Conservation (phyloP, 2,888 invertebrate species). For the Nineta flava region DNA sequence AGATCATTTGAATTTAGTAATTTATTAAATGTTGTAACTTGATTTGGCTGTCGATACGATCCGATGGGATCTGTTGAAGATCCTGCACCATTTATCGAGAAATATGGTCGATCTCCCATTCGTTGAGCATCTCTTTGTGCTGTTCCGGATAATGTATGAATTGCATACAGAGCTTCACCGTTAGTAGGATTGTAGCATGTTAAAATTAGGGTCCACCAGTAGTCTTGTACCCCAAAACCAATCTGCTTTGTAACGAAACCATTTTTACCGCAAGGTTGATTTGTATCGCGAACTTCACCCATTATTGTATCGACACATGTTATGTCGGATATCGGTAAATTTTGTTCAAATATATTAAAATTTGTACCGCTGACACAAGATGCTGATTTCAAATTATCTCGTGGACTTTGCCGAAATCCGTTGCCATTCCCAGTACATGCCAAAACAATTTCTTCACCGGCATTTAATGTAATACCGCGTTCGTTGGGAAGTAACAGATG, state of each 20-base stretch:
- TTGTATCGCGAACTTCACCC: slow-evolving; percentile 12
- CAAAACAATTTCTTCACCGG: not conserved
- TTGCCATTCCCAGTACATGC: not conserved
- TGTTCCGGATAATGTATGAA: slow-evolving; percentile 23
- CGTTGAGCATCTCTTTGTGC: slow-evolving; percentile 10
- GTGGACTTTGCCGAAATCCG: not conserved
- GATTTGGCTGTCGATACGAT: not conserved
- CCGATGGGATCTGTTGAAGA: not conserved
- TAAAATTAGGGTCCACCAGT: slow-evolving; percentile 18
- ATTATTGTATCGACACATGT: not conserved
- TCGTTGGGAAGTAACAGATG: not conserved
- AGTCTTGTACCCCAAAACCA: slow-evolving; percentile 13
- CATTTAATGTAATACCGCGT: not conserved
- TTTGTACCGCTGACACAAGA: not conserved
- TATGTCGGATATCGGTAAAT: not conserved
- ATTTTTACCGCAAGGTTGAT: slow-evolving; percentile 12
- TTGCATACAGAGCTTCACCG: slow-evolving; percentile 23
- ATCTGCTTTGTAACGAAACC: slow-evolving; percentile 15
- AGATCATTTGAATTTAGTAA: not conserved
- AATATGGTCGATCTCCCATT: not conserved
- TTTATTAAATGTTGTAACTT: not conserved
- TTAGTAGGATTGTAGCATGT: slow-evolving; percentile 22
- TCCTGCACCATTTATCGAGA: not conserved
- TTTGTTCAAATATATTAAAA: not conserved
- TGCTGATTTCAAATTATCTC: not conserved